Evolutionary conservation across 2,888 invertebrate genomes (phyloP), one percentile per base, ranked within the genome.

Genomic region (Parnassius orleans): DNA sequence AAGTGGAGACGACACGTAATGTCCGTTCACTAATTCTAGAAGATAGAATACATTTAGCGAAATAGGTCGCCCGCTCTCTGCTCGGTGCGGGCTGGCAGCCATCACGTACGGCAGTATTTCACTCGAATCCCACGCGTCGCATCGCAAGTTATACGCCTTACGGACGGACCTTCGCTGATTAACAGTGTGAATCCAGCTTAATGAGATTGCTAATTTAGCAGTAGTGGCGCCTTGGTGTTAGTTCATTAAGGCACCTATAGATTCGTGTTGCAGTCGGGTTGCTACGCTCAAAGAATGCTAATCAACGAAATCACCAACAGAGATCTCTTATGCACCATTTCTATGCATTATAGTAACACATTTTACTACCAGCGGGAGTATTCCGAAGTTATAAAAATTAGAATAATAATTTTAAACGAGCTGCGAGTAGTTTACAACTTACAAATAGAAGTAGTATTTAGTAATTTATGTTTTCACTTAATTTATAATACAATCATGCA

Each of bases 101-200:
- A 61, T 65, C 72, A 74, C 72, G 73, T 72, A 66, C 68, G 60
- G 59, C 60, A 63, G 68, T 74, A 73, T 72, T 69, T 72, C 68
- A 69, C 68, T 52, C 46, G 65, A 65, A 69, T 68, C 70, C 68
- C 64, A 65, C 67, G 65, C 68, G 68, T 66, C 64, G 66, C 65
- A 60, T 67, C 65, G 66, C 65, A 60, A 67, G 66, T 65, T 65
- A 14, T 55, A 65, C 64, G 64, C 62, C 60, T 53, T 59, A 64
- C 66, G 66, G 51, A 59, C 67, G 66, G 65, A 68, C 63, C 69
- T 68, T 65, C 67, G 68, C 69, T 74, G 72, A 75, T 75, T 74
- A 77, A 71, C 68, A 65, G 60, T 68, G 68, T 69, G 69, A 66
- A 65, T 56, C 67, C 55, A 44, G 62, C 66, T 64, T 74, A 72